These are phyloP conservation scores for Oscheius sp. DNA, from an alignment of 1,140 invertebrate species.

Conservation along the genomic window DNA sequence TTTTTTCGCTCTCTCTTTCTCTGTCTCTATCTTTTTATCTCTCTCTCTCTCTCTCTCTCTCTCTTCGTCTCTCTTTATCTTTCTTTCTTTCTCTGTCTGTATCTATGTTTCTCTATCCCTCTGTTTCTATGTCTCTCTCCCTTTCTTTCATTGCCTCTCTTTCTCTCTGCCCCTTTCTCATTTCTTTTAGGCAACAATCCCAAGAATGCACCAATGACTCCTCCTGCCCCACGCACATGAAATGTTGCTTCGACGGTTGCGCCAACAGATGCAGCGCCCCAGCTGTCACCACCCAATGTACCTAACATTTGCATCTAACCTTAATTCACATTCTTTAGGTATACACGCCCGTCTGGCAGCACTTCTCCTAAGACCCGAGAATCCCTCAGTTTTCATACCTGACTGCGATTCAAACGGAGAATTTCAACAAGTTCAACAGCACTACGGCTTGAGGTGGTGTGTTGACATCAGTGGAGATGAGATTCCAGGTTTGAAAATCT, in stretches of 20 bases:
- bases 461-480: conserved; percentile 47
- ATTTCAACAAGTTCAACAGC: conserved; percentile 42
- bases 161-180: not conserved
- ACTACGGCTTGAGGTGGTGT: conserved; percentile 42
- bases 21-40: too few species aligned
- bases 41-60: too few species aligned
- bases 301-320: not conserved
- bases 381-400: conserved; percentile 12
- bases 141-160: not conserved
- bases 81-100: too few species aligned
- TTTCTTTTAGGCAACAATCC: not conserved
- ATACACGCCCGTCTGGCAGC: conserved; percentile 1
- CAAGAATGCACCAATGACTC: conserved; percentile 14
- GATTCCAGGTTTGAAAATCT: conserved; percentile 34
- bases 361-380: not conserved
- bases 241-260: conserved; percentile 54
- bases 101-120: too few species aligned
- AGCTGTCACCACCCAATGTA: conserved; percentile 24
- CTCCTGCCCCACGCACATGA: conserved; percentile 32
- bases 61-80: too few species aligned
- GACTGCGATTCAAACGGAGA: conserved; percentile 41
- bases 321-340: conserved; percentile 32
- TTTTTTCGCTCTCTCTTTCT: too few species aligned
- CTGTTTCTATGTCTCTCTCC: too few species aligned
- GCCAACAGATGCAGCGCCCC: conserved; percentile 39